A percentile compares a stretch with the other conserved stretches of the same genome.
Conservation (phyloP, 2,797 vertebrate species). For the Cryptoblepharus egeriae region DNA sequence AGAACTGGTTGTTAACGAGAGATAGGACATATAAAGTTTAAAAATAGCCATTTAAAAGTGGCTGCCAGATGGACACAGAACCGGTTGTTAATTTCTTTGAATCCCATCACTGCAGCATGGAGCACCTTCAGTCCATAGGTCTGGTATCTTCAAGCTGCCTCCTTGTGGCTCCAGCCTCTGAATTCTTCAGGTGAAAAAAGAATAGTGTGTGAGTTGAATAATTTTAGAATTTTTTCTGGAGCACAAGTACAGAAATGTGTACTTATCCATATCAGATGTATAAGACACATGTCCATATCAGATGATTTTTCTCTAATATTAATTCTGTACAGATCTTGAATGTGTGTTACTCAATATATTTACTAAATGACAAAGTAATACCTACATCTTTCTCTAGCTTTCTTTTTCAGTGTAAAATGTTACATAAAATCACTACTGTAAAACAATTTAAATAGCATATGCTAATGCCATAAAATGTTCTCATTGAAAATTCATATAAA, state of each 20-base stretch:
- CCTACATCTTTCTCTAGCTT: slow-evolving; percentile 48
- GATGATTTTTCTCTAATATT: slow-evolving; percentile 17
- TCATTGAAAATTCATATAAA: slow-evolving; percentile 75
- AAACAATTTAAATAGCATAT: slow-evolving; percentile 47
- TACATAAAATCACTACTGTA: slow-evolving; percentile 36
- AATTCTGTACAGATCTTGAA: background rate
- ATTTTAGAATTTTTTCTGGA: slow-evolving; percentile 11
- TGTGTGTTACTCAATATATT: background rate
- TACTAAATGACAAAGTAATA: slow-evolving; percentile 39
- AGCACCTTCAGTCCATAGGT: background rate
- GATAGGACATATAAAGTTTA: too few relatives aligned
- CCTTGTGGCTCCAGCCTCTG: slow-evolving; percentile 4
- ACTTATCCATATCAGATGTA: slow-evolving; percentile 17
- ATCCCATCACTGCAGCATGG: too few relatives aligned
- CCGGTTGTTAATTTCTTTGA: too few relatives aligned
- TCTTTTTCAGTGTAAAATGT: slow-evolving; percentile 56
- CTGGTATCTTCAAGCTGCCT: background rate
- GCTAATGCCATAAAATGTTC: slow-evolving; percentile 68
- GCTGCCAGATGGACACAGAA: too few relatives aligned
- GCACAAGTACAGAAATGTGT: background rate
- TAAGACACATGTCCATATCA: slow-evolving; percentile 7
- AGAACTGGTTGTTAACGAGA: too few relatives aligned
- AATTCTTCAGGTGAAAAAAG: slow-evolving; percentile 20
- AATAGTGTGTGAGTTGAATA: slow-evolving; percentile 19
- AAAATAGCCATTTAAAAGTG: too few relatives aligned